Percentiles rank a stretch among this genome's conserved stretches.
Conservation (phyloP, 2,888 invertebrate genomes). For the Cabera pusaria region DNA sequence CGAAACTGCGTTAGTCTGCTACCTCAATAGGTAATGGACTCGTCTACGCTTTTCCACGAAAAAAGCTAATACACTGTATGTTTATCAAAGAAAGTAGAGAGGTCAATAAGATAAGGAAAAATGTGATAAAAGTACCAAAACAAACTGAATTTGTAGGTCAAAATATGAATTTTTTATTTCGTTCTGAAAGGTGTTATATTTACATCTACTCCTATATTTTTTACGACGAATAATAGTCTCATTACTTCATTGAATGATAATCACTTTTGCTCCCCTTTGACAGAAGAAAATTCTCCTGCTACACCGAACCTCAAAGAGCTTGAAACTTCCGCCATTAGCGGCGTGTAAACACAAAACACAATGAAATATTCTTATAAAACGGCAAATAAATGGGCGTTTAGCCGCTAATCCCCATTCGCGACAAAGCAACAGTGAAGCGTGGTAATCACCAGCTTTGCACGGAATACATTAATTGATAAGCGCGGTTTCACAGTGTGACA, state of each 20-base stretch:
- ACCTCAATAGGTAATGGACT: constrained; percentile 37
- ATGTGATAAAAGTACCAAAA: neutral
- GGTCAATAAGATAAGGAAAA: neutral
- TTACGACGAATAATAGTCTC: too few relatives aligned
- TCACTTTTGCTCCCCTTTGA: too few relatives aligned
- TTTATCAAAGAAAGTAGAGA: constrained; percentile 14
- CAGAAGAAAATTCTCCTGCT: too few relatives aligned
- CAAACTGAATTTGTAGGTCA: neutral
- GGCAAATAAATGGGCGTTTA: constrained; percentile 41
- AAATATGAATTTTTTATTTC: too few relatives aligned
- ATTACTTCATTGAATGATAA: too few relatives aligned
- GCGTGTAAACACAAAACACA: constrained; percentile 17
- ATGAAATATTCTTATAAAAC: constrained; percentile 42
- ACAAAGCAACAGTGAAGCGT: constrained; percentile 28
- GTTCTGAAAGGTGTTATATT: too few relatives aligned
- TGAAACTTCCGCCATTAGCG: too few relatives aligned
- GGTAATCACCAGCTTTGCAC: constrained; percentile 44
- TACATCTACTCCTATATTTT: too few relatives aligned
- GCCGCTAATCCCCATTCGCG: constrained; percentile 43
- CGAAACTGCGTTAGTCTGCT: constrained; percentile 26
- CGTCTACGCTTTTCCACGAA: constrained; percentile 17
- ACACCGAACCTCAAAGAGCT: too few relatives aligned
- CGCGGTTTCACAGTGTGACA: constrained; percentile 52
- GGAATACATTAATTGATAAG: constrained; percentile 71
- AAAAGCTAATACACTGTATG: constrained; percentile 19